Percentiles rank a stretch among this genome's conserved stretches.
phyloP scores from a whole-genome alignment of 2,113 vertebrate genomes.

The Sapajus apella region DNA sequence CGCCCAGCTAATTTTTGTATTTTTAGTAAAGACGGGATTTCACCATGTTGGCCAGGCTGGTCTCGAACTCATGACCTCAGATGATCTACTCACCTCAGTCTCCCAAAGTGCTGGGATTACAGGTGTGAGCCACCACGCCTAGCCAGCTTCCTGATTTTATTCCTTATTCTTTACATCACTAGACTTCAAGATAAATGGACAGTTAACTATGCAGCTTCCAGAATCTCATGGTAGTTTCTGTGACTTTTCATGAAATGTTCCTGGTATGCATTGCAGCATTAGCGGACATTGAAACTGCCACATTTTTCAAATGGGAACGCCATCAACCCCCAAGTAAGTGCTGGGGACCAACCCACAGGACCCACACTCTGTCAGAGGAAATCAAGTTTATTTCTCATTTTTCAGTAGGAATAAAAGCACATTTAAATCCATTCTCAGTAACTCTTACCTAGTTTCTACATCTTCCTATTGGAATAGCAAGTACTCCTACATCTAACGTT shows the following conservation, averaged over 20 bases:
- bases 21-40: too few relatives aligned
- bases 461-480: too few relatives aligned
- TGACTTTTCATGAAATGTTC: neutral
- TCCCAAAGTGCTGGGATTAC: too few relatives aligned
- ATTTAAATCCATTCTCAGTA: neutral
- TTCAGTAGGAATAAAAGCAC: neutral
- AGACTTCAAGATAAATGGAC: accelerated
- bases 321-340: neutral
- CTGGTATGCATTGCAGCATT: neutral
- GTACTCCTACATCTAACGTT: neutral
- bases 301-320: neutral
- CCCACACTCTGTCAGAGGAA: neutral
- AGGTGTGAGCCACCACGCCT: too few relatives aligned
- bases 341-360: neutral
- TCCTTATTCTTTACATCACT: neutral
- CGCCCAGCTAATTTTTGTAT: too few relatives aligned
- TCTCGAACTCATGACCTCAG: too few relatives aligned
- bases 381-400: neutral
- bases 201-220: neutral
- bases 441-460: neutral
- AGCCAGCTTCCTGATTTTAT: too few relatives aligned
- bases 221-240: neutral
- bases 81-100: too few relatives aligned
- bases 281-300: neutral
- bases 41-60: too few relatives aligned